Evolutionary conservation across 2,113 vertebrate species (phyloP).

Genomic region (Chionomys nivalis): DNA sequence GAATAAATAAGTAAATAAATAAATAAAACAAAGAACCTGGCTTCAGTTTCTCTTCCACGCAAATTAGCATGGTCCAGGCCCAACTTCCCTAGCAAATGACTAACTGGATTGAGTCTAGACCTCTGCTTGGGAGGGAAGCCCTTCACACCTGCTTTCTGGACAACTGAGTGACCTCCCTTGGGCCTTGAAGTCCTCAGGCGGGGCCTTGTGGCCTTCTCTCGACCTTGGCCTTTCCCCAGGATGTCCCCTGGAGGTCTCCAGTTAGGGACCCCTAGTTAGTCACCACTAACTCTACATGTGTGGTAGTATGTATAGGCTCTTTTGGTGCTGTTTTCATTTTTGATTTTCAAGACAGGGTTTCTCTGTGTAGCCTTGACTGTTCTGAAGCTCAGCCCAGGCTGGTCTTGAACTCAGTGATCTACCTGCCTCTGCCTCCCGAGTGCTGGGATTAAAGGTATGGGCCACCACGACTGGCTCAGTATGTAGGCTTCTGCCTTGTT

Average conservation of each 20-base stretch:
- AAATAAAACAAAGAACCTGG: not conserved
- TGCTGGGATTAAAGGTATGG: not conserved
- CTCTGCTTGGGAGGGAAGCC: not conserved
- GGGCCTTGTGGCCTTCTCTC: not conserved
- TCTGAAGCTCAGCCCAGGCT: not conserved
- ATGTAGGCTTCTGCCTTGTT: not conserved
- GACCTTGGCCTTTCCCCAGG: not conserved
- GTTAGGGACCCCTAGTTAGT: not conserved
- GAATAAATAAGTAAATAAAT: no score
- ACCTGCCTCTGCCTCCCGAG: not conserved
- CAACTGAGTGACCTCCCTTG: not conserved
- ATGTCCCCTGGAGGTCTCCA: not conserved
- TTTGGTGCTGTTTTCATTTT: not conserved
- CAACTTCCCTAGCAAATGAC: not conserved
- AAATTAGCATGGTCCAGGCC: not conserved
- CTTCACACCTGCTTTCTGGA: not conserved
- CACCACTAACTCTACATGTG: not conserved
- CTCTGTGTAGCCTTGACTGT: not conserved
- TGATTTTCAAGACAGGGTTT: not conserved
- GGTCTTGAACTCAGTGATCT: not conserved
- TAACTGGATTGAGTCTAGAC: not conserved
- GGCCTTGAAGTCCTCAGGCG: not conserved
- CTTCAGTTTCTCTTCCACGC: slow-evolving; percentile 23
- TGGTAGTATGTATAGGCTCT: not conserved
- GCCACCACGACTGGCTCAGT: not conserved